phyloP scores from a whole-genome alignment of 2,888 invertebrate species.

The Oscheius myriophilus region DNA sequence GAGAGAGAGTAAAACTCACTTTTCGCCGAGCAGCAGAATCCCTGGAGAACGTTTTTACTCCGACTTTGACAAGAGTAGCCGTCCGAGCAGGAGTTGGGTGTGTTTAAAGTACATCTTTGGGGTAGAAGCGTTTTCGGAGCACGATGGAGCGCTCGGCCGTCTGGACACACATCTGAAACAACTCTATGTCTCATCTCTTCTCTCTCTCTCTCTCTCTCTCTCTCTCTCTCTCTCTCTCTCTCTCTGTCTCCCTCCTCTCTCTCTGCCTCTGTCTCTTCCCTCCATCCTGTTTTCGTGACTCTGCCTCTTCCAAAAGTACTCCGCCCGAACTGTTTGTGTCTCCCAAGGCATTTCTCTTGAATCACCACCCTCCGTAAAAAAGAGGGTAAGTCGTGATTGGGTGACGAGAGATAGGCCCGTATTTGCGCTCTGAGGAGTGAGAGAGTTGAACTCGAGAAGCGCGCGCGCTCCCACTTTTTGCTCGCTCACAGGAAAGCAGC shows the following conservation, averaged over 20 bases:
- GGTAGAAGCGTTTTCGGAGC: conserved; percentile 57
- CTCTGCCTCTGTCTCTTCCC: no score
- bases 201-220: neutral
- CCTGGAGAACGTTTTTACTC: conserved; percentile 60
- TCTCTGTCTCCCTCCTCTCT: no score
- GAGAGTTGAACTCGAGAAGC: conserved; percentile 15
- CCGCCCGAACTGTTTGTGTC: neutral
- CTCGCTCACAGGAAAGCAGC: conserved; percentile 14
- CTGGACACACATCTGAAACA: conserved; percentile 64
- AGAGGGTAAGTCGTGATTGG: conserved; percentile 25
- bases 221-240: no score
- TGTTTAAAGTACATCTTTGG: conserved; percentile 60
- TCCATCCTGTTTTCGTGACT: no score
- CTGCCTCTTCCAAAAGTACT: no score
- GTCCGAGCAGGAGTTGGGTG: conserved; percentile 57
- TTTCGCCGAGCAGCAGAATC: conserved; percentile 63
- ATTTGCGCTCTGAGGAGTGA: conserved; percentile 8
- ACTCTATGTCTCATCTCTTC: neutral
- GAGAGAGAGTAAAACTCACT: conserved; percentile 40
- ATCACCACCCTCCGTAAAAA: neutral
- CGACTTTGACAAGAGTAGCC: conserved; percentile 62
- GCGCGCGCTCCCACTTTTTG: conserved; percentile 22
- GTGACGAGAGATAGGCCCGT: conserved; percentile 13
- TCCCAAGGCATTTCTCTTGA: neutral
- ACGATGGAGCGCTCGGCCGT: conserved; percentile 60